Base-by-base conservation (phyloP, 2,113 vertebrate genomes). In the Lamprotornis superbus region DNA sequence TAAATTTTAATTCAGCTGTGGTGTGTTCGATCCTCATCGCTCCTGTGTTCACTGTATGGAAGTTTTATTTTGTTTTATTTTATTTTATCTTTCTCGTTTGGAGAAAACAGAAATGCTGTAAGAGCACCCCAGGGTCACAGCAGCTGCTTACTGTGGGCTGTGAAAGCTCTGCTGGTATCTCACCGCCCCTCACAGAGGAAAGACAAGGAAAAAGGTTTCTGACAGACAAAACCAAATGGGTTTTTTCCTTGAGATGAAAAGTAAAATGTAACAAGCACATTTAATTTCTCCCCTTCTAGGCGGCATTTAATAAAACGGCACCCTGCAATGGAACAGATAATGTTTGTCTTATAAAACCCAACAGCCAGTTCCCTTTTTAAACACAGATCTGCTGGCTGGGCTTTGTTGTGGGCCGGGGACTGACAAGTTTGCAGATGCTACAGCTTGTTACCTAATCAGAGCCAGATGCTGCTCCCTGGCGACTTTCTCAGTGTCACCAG, bases 271-370 rank as follows among this genome's bases (percentile, higher is more conserved):
- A 96, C 76, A 85, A 97, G 92, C 78, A 57, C 82, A 87, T 98
- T 97, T 97, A 97, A 97, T 98, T 96, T 96, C 86, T 96, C 77
- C 92, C 92, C 81, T 94, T 97, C 83, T 83, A 95, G 87, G 77
- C 10, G 24, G 85, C 64, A 63, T 97, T 97, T 97, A 97, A 97
- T 98, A 94, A 97, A 90, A 93, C 70, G 76, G 86, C 88, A 73
- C 96, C 94, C 97, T 79, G 95, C 92, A 96, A 96, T 33, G 96
- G 93, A 96, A 94, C 96, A 98, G 96, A 91, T 98, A 96, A 96
- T 94, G 97, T 97, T 97, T 97, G 96, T 97, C 97, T 96, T 98
- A 89, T 60, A 96, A 95, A 97, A 85, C 8, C 27, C 77, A 97
- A 63, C 94, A 96, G 95, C 93, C 65, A 84, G 83, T 93, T 97